Evolutionary conservation across 2,888 invertebrate genomes (phyloP).

Genomic region (Coleophora flavipennella): DNA sequence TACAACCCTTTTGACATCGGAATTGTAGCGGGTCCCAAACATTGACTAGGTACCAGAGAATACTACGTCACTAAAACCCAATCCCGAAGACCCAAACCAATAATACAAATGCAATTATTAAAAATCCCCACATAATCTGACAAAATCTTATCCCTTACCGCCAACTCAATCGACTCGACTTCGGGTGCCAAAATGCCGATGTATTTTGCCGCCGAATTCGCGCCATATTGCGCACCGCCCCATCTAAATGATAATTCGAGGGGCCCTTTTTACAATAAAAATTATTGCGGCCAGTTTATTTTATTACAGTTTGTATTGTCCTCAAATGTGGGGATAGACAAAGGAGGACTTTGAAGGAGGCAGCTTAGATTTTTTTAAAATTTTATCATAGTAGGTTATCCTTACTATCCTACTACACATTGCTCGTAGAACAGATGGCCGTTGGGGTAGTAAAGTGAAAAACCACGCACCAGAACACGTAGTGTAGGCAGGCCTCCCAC

Average conservation of each 20-base stretch:
- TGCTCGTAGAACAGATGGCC: no score
- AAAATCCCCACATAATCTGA: constrained; percentile 33
- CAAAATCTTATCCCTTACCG: constrained; percentile 43
- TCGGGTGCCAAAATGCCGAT: constrained; percentile 21
- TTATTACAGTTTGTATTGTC: constrained; percentile 69
- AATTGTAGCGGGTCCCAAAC: no score
- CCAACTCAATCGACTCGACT: constrained; percentile 35
- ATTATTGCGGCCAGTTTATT: constrained; percentile 70
- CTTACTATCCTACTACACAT: no score
- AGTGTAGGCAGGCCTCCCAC: no score
- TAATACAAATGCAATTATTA: constrained; percentile 46
- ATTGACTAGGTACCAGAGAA: no score
- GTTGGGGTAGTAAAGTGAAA: no score
- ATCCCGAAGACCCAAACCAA: constrained; percentile 23
- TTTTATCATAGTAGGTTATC: no score
- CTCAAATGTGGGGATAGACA: constrained; percentile 30
- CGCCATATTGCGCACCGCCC: constrained; percentile 63
- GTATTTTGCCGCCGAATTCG: constrained; percentile 49
- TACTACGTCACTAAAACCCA: no score
- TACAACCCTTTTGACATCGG: no score
- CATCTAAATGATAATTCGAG: constrained; percentile 71
- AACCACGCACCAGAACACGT: no score
- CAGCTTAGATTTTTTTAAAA: no score
- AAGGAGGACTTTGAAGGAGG: not conserved
- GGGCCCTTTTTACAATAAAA: constrained; percentile 66